Conservation (phyloP, 2,113 vertebrate species). For the Solea solea region DNA sequence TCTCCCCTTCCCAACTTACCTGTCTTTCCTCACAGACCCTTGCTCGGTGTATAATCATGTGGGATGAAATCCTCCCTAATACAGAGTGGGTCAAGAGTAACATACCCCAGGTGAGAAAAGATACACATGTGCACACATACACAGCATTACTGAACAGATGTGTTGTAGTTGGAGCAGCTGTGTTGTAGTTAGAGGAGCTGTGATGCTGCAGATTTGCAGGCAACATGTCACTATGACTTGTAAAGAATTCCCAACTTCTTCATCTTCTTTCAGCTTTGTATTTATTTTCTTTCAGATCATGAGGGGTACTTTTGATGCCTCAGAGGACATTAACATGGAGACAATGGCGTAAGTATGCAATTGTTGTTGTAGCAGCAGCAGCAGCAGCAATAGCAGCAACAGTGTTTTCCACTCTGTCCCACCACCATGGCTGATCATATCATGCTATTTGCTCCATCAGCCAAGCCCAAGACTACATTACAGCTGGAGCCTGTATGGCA, state of each 20-base stretch:
- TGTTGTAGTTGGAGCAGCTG: not conserved
- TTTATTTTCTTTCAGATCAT: slow-evolving; percentile 85
- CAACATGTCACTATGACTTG: slow-evolving; percentile 20
- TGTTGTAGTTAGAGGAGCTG: not conserved
- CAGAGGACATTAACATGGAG: slow-evolving; percentile 95
- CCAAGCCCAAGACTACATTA: slow-evolving; percentile 97
- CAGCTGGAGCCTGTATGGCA: slow-evolving; percentile 94
- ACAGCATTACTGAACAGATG: not conserved
- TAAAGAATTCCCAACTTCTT: not conserved
- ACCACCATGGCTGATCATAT: not conserved
- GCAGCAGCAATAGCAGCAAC: too few relatives aligned
- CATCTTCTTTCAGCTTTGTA: not conserved
- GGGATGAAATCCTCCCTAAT: slow-evolving; percentile 96
- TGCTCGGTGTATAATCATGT: slow-evolving; percentile 95
- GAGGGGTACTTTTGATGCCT: slow-evolving; percentile 90
- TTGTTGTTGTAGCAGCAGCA: too few relatives aligned
- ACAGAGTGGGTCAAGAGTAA: slow-evolving; percentile 97
- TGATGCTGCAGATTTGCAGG: not conserved
- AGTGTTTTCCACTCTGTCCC: too few relatives aligned
- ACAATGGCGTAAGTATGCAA: slow-evolving; percentile 89
- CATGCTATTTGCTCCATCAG: slow-evolving; percentile 68
- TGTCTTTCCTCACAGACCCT: slow-evolving; percentile 83
- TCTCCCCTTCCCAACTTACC: not conserved
- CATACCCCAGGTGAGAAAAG: slow-evolving; percentile 89
- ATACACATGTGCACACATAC: not conserved